These are phyloP conservation scores for Mantis religiosa DNA, from an alignment of 2,888 invertebrate species.

Conservation along the genomic window DNA sequence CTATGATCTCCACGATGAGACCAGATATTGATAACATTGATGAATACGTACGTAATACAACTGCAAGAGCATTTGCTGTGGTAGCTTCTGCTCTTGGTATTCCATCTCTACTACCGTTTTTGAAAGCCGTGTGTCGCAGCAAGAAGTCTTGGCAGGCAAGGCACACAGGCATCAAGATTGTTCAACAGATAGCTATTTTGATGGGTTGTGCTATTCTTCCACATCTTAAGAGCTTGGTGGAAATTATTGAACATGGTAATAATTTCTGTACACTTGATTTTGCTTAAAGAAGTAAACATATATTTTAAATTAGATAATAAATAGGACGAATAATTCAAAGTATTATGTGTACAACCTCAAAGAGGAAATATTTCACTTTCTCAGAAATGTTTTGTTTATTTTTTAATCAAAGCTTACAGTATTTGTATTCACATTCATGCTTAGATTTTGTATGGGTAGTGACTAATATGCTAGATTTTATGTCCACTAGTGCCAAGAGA, in stretches of 20 bases:
- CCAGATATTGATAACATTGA: conserved; percentile 99
- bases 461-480: no score
- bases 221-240: conserved; percentile 94
- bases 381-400: no score
- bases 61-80: conserved; percentile 99
- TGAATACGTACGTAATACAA: conserved; percentile 98
- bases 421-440: no score
- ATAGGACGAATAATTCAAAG: no score
- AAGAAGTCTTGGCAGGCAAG: conserved; percentile 99
- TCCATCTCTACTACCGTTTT: conserved; percentile 92
- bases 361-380: no score
- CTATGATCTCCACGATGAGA: conserved; percentile 99
- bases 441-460: no score
- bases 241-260: conserved; percentile 97
- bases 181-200: conserved; percentile 98
- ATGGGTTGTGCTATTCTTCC: conserved; percentile 99
- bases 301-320: no score
- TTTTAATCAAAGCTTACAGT: no score
- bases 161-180: conserved; percentile 99
- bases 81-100: conserved; percentile 97
- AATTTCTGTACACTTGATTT: not conserved
- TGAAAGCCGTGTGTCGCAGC: conserved; percentile 97
- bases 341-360: no score
- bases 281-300: no score
- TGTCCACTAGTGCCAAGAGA: no score